phyloP scores from a whole-genome alignment of 2,888 invertebrate genomes.

The Xanthorhoe designata region DNA sequence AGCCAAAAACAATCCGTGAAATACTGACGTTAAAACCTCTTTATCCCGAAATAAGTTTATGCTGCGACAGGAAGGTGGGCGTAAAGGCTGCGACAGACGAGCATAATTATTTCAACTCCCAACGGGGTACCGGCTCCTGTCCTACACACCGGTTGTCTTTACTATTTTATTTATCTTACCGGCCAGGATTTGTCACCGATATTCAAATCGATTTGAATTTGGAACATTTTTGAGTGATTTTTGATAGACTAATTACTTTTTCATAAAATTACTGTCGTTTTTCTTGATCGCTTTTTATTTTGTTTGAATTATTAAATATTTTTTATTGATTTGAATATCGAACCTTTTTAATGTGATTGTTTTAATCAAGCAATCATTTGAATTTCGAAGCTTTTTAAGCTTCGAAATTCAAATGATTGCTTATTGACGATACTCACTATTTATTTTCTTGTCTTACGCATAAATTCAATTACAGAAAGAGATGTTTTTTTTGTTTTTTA shows the following conservation, averaged over 20 bases:
- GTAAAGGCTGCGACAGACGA: slow-evolving; percentile 35
- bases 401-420: no score
- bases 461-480: no score
- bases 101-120: slow-evolving; percentile 52
- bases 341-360: no score
- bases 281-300: no score
- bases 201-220: not conserved
- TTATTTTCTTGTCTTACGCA: no score
- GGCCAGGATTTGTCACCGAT: not conserved
- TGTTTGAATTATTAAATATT: no score
- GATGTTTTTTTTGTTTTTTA: no score
- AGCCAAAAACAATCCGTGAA: slow-evolving; percentile 28
- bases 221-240: not conserved
- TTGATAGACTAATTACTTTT: not conserved
- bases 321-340: no score
- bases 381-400: no score
- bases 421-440: no score
- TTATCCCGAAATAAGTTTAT: slow-evolving; percentile 36
- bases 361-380: no score
- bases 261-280: not conserved
- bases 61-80: slow-evolving; percentile 49
- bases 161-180: not conserved
- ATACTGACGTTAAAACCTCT: slow-evolving; percentile 27
- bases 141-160: slow-evolving; percentile 41
- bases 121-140: slow-evolving; percentile 46